A percentile compares a stretch with the other conserved stretches of the same genome.
These are phyloP conservation scores for Rhadinocentrus ornatus DNA, from an alignment of 2,797 vertebrate species.

Conservation along the genomic window DNA sequence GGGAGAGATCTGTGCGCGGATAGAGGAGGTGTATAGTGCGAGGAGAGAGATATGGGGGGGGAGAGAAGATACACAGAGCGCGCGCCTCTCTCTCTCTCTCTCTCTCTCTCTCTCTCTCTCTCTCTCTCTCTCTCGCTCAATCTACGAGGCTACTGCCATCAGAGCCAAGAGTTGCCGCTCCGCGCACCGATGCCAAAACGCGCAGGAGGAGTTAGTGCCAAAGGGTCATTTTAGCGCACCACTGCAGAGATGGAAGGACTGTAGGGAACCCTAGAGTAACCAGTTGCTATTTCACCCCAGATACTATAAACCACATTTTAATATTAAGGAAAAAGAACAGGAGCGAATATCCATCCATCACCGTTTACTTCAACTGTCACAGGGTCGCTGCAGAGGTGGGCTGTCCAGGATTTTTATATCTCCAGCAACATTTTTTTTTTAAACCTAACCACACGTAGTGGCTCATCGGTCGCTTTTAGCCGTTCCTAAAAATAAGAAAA, in stretches of 20 bases:
- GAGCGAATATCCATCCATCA: slow-evolving; percentile 37
- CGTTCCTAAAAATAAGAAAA: slow-evolving; percentile 34
- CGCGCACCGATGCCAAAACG: slow-evolving; percentile 87
- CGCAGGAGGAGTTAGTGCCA: slow-evolving; percentile 81
- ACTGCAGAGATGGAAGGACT: slow-evolving; percentile 82
- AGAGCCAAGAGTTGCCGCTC: slow-evolving; percentile 91
- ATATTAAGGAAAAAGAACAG: slow-evolving; percentile 39
- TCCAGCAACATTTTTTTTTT: slow-evolving; percentile 25
- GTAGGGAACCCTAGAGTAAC: slow-evolving; percentile 73
- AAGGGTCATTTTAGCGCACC: slow-evolving; percentile 81
- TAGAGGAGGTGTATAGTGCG: too few relatives aligned
- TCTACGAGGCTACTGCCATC: slow-evolving; percentile 74
- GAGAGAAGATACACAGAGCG: too few relatives aligned
- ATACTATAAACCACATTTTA: slow-evolving; percentile 59
- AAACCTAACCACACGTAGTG: slow-evolving; percentile 31
- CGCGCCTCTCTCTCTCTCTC: slow-evolving; percentile 39
- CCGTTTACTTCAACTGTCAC: slow-evolving; percentile 61
- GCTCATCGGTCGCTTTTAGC: slow-evolving; percentile 23
- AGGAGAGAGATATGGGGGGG: too few relatives aligned
- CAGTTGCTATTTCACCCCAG: slow-evolving; percentile 56
- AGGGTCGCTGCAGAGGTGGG: slow-evolving; percentile 69
- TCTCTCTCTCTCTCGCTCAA: slow-evolving; percentile 67
- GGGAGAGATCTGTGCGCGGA: too few relatives aligned
- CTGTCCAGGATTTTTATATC: slow-evolving; percentile 65
- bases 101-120: slow-evolving; percentile 37